Conservation (phyloP, 2,797 vertebrate species). For the Steatocranus sp. region DNA sequence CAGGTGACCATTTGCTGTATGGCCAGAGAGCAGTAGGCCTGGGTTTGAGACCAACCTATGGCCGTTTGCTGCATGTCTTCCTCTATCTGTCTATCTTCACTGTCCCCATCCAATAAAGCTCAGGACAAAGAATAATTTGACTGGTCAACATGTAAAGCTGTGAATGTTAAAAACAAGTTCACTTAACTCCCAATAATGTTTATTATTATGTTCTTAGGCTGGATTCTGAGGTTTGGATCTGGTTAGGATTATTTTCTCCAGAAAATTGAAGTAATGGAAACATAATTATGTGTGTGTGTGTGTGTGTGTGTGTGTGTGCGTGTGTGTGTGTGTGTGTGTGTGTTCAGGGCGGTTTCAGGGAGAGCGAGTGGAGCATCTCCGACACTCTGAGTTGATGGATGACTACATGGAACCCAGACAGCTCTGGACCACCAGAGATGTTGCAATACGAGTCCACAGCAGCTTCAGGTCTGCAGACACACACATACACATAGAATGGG, state of each 20-base stretch:
- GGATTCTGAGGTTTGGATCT: background rate
- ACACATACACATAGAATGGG: background rate
- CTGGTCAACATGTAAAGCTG: background rate
- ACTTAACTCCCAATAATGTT: background rate
- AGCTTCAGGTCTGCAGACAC: constrained; percentile 80
- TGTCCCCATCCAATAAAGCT: background rate
- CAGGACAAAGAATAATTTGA: background rate
- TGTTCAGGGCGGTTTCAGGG: constrained; percentile 82
- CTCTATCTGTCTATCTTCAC: background rate
- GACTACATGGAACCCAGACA: constrained; percentile 82
- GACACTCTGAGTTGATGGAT: constrained; percentile 80
- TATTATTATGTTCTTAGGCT: background rate
- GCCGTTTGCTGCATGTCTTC: background rate
- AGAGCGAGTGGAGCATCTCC: constrained; percentile 79
- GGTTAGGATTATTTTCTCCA: background rate
- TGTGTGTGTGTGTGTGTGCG: background rate
- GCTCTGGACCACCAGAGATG: constrained; percentile 87
- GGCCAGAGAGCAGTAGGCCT: background rate
- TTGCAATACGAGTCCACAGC: constrained; percentile 84
- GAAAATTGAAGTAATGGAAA: background rate
- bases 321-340: background rate
- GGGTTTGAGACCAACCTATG: background rate
- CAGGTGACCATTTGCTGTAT: background rate
- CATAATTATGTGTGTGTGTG: background rate
- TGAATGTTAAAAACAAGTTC: background rate